phyloP scores from a whole-genome alignment of 2,113 vertebrate species.

The Panthera leo region DNA sequence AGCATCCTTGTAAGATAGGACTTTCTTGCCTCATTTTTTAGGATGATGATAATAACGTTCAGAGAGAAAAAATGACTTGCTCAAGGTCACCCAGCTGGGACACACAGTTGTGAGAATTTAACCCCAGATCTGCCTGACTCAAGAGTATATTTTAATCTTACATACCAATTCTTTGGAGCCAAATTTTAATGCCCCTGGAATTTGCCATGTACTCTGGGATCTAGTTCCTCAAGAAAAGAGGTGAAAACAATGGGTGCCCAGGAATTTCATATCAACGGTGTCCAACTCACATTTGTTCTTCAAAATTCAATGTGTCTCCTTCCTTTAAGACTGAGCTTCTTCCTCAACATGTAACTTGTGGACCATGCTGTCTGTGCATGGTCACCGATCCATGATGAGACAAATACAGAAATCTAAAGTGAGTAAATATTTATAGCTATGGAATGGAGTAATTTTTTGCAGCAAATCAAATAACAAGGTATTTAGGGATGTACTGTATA shows the following conservation, averaged over 20 bases:
- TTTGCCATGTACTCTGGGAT: not conserved
- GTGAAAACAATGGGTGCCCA: not conserved
- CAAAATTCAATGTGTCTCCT: not conserved
- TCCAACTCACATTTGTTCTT: not conserved
- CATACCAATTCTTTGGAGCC: not conserved
- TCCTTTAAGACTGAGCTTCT: not conserved
- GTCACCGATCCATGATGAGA: not conserved
- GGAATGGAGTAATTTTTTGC: not conserved
- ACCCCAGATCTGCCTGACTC: not conserved
- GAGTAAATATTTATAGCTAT: not conserved
- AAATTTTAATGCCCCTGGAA: not conserved
- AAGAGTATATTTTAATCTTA: slow-evolving; percentile 36
- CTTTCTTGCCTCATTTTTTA: not conserved
- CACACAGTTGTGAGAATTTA: slow-evolving; percentile 2
- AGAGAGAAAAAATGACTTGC: not conserved
- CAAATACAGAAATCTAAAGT: not conserved
- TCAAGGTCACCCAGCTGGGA: not conserved
- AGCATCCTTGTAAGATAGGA: not conserved
- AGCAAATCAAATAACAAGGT: slow-evolving; percentile 29
- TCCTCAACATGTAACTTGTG: not conserved
- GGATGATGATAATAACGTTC: not conserved
- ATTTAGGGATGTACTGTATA: not conserved
- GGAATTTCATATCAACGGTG: not conserved
- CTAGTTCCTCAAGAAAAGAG: slow-evolving; percentile 1
- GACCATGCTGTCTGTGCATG: not conserved